These are phyloP conservation scores for Oxyruncus cristatus DNA, from an alignment of 2,113 vertebrate genomes.

Conservation along the genomic window DNA sequence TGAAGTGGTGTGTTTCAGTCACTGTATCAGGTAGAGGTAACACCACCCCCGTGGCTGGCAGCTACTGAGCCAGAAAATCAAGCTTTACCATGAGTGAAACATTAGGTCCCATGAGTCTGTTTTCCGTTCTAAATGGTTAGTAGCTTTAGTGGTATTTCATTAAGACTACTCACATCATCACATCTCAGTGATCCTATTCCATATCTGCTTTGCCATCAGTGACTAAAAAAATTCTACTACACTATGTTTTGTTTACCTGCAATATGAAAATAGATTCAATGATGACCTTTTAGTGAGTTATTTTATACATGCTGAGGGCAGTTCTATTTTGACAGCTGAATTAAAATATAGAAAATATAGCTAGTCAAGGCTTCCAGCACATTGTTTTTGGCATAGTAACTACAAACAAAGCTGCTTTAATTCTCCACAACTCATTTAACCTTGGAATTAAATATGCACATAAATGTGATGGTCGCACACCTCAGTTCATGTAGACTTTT, in stretches of 20 bases:
- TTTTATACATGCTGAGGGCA: neutral
- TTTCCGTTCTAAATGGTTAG: constrained; percentile 23
- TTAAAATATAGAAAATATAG: neutral
- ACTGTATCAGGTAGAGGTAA: neutral
- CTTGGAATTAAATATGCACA: neutral
- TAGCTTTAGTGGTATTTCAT: neutral
- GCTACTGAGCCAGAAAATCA: constrained; percentile 50
- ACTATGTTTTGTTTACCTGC: neutral
- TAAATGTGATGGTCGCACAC: neutral
- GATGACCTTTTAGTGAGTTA: neutral
- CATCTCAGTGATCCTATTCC: neutral
- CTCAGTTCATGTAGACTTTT: neutral
- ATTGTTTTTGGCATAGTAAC: neutral
- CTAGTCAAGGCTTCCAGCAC: neutral
- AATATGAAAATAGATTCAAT: constrained; percentile 5
- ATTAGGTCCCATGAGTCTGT: neutral
- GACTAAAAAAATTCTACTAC: neutral
- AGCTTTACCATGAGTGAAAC: constrained; percentile 24
- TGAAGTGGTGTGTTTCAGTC: neutral
- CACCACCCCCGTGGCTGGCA: neutral
- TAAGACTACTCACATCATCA: neutral
- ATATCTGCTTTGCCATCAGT: neutral
- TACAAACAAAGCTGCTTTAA: neutral
- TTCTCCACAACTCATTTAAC: neutral
- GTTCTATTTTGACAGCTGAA: neutral